Base-by-base conservation (phyloP, 1,140 invertebrate genomes). In the Musca domestica region DNA sequence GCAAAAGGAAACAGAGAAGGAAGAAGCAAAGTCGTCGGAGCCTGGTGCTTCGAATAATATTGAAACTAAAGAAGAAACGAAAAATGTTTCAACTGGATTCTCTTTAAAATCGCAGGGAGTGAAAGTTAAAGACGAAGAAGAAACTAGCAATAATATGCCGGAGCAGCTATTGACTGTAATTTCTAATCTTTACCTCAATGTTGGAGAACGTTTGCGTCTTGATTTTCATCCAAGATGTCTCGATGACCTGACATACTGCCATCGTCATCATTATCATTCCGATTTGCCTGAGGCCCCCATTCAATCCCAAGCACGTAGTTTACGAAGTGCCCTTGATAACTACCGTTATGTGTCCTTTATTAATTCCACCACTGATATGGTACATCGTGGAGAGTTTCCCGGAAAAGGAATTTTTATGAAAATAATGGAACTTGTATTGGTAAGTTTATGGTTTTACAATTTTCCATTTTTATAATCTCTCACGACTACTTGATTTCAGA, bases 121-220 rank as follows among this genome's bases (percentile, higher is more conserved):
- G 19, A 41, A 7, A n/a, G 19, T 2, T 9, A 61, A 61, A 9
- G 27, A 41, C 2, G 2, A n/a, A 19, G 56, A 12, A 34, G 27
- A 61, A 15, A 2, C 27, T 10, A 7, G 56, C 17, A 61, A 19
- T 14, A 41, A 61, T 41, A 19, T 61, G 22, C 56, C 56, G 2
- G 34, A 61, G 20, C 56, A 61, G 34, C 20, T 61, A 30, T 19
- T 61, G 10, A 69, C 68, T 0, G 17, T 70, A 4, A 47, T 70
- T 12, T 70, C 69, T 1, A 70, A 68, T 54, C 66, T 70, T 12
- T 70, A 68, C 66, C 48, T 70, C 14, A 66, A 70, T 66, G 64
- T 58, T 3, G 63, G 54, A 5, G 22, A 68, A 20, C 66, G 69
- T 15, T 46, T 70, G 25, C 46, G 41, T 7, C 17, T 70, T 27